Evolutionary conservation across 2,888 invertebrate genomes (phyloP), one percentile per base, ranked within the genome.

Genomic region (Tridacna crocea): DNA sequence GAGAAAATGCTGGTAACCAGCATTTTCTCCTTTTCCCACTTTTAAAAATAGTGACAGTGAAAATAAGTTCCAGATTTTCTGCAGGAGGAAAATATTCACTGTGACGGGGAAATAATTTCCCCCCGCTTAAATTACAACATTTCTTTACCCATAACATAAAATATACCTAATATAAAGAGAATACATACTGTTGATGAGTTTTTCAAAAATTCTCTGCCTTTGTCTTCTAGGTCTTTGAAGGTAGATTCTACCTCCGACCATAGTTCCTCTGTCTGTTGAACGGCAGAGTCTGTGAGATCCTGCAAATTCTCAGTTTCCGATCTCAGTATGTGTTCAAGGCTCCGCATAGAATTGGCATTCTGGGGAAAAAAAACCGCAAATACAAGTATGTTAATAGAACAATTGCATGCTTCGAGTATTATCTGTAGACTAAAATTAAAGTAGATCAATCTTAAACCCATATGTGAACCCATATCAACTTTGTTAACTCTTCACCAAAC

Each of bases 221-320:
- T 90, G 95, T 96, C 90, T 87, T 96, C 96, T 26, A 97, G 95
- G 82, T 97, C 96, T 36, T 95, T 95, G 90, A 96, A 97, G 72
- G 96, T 94, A 60, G 96, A 95, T 84, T 96, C 96, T 83, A 97
- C 95, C 46, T 95, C 95, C 61, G 95, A 95, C 96, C 97, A 97
- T 90, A 96, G 96, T 89, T 96, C 96, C 91, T 97, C 96, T 65
- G 95, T 93, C 83, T 92, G 92, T 48, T 94, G 90, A 72, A 94
- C 89, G 68, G 93, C 92, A n/a, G 90, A 82, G 77, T 94, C 94
- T 24, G 95, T 95, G 22, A 95, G 93, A 77, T 95, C 94, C 72
- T 96, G 95, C 15, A 94, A 94, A 1, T 94, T 95, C 51, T 96
- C 96, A 80, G 93, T 90, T 84, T 95, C 88, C 68, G 92, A 91